Base-by-base conservation (phyloP, 2,113 vertebrate species). In the Solea senegalensis region DNA sequence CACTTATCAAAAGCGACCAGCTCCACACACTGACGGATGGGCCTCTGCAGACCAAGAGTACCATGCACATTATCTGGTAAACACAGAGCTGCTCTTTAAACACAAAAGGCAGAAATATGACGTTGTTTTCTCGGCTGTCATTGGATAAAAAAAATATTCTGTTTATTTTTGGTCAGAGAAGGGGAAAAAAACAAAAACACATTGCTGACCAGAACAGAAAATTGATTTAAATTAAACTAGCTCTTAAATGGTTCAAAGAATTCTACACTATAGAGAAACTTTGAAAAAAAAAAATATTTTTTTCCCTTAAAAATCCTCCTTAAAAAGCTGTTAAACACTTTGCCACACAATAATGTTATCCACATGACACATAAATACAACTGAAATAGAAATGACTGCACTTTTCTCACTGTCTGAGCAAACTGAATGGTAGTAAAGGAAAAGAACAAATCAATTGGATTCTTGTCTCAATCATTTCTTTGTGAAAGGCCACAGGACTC, bases 1-100 rank as follows among this genome's bases (percentile, higher is more conserved):
- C 85, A 93, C 91, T 91, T 92, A 92, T 93, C 93, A 90, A 82
- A 67, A 81, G 86, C 88, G 28, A 81, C 83, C 91, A 91, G 92
- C 86, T 78, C 74, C 88, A 89, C 87, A 89, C 79, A 50, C 74
- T 91, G 89, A 93, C 78, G 86, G 88, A 90, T 92, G 91, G 85
- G 82, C 87, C 90, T 86, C 86, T 53, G 48, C 82, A 80, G 84
- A 89, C 81, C 84, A 64, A 6, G 78, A 85, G 85, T 58, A 81
- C 72, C 62, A 58, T 21, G 56, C 82, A 80, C 88, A 86, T 86
- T 91, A 93, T 92, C 90, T 89, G 86, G 80, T 90, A 82, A 86
- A 89, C 88, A 90, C 91, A 92, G 90, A 79, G 82, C 81, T 84
- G 78, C 89, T 89, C 85, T 83, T 89, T 91, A 90, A 91, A 91